Conservation (phyloP, 64 coral and sea anemone genomes). For the Stichodactyla mertensii region DNA sequence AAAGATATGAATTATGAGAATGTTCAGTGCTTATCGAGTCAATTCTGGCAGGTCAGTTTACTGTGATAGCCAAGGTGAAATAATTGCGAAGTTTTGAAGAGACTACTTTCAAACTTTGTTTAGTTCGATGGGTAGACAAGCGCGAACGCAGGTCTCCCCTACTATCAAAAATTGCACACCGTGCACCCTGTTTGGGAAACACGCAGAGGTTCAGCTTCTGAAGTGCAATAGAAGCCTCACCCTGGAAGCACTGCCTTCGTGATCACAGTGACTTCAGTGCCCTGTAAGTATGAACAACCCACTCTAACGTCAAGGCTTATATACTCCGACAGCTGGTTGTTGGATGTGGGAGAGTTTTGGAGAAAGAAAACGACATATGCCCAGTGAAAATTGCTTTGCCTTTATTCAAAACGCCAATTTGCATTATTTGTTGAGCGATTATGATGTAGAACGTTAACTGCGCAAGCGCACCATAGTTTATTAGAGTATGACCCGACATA, state of each 20-base stretch:
- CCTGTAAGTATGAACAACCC: slow-evolving; percentile 78
- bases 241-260: slow-evolving; percentile 79
- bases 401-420: slow-evolving; percentile 26
- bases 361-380: slow-evolving; percentile 9
- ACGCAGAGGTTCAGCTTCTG: slow-evolving; percentile 66
- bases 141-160: slow-evolving; percentile 85
- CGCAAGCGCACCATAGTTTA: slow-evolving; percentile 5
- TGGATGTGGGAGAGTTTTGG: slow-evolving; percentile 54
- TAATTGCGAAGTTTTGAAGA: no score
- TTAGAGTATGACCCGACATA: no score
- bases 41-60: no score
- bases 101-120: background rate
- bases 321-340: slow-evolving; percentile 25
- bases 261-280: slow-evolving; percentile 91
- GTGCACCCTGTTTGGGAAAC: slow-evolving; percentile 82
- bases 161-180: slow-evolving; percentile 96
- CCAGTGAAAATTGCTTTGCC: background rate
- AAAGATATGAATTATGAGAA: no score
- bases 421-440: background rate
- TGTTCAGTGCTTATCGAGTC: no score
- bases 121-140: slow-evolving; percentile 59
- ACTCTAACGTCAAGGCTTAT: slow-evolving; percentile 23
- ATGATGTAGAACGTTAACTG: background rate
- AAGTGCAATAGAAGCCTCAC: slow-evolving; percentile 65
- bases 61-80: no score